Conservation (phyloP, 2,797 vertebrate genomes). For the Eurystomus glaucurus region DNA sequence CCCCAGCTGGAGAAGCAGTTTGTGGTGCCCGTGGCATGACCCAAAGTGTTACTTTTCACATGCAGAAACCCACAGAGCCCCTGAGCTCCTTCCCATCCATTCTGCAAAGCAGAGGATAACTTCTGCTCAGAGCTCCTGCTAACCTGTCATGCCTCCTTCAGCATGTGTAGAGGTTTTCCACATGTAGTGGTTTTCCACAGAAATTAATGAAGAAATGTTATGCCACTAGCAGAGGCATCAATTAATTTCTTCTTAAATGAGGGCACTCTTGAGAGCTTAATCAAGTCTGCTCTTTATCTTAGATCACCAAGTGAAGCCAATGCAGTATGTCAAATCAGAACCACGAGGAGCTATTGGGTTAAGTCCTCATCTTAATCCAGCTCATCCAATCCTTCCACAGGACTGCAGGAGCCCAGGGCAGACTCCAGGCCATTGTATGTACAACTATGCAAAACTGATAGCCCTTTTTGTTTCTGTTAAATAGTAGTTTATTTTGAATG, state of each 20-base stretch:
- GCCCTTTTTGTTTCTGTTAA: background rate
- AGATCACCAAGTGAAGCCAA: background rate
- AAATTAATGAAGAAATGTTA: background rate
- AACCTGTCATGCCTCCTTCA: background rate
- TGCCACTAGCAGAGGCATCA: background rate
- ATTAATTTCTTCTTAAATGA: background rate
- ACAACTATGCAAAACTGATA: background rate
- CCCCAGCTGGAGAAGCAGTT: background rate
- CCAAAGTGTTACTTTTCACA: background rate
- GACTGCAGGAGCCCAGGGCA: background rate
- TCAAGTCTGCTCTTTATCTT: background rate
- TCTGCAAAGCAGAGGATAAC: background rate
- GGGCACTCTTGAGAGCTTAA: background rate
- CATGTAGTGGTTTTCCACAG: background rate
- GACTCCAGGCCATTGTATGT: background rate
- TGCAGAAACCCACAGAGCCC: background rate
- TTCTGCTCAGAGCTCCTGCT: background rate
- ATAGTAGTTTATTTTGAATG: background rate
- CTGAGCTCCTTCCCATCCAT: background rate
- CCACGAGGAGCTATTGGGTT: background rate
- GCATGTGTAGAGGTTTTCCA: background rate
- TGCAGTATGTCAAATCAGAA: background rate
- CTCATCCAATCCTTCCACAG: background rate
- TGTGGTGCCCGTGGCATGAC: rapidly evolving
- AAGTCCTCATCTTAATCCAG: rapidly evolving